Conservation (phyloP, 2,113 vertebrate genomes). For the Hippocampus zosterae region DNA sequence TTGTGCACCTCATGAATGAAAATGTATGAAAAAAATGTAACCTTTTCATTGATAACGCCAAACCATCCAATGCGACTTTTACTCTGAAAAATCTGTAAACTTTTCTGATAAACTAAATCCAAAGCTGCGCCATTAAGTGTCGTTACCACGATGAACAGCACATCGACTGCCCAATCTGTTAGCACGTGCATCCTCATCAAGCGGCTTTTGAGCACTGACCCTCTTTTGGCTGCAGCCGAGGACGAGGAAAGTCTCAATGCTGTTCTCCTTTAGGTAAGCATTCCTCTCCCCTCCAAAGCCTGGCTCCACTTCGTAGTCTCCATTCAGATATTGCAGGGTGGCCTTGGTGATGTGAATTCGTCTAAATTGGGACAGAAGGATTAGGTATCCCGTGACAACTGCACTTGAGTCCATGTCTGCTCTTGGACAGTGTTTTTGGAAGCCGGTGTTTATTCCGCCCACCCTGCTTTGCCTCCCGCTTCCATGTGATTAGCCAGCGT, state of each 20-base stretch:
- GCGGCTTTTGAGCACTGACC: constrained; percentile 65
- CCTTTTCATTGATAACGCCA: too few species aligned
- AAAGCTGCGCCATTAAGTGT: neutral
- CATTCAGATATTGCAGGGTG: constrained; percentile 90
- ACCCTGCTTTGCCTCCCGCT: constrained; percentile 92
- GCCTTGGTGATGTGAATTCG: constrained; percentile 95
- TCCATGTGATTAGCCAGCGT: constrained; percentile 97
- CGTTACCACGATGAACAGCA: too few species aligned
- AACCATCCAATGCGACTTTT: too few species aligned
- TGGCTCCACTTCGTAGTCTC: constrained; percentile 94
- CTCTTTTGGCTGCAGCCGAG: constrained; percentile 94
- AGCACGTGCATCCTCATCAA: neutral
- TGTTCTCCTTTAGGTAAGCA: constrained; percentile 92
- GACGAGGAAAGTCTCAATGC: constrained; percentile 93
- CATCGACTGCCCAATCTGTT: neutral
- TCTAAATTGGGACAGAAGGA: constrained; percentile 51
- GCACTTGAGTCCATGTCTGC: neutral
- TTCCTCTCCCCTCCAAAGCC: constrained; percentile 91
- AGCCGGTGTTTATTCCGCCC: constrained; percentile 39
- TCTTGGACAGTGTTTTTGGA: neutral
- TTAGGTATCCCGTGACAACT: neutral
- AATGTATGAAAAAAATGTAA: too few species aligned
- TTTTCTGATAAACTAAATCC: neutral
- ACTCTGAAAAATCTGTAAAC: neutral
- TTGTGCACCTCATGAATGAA: too few species aligned